Evolutionary conservation across 2,888 invertebrate genomes (phyloP), one percentile per base, ranked within the genome.

Genomic region (Clunio marinus): DNA sequence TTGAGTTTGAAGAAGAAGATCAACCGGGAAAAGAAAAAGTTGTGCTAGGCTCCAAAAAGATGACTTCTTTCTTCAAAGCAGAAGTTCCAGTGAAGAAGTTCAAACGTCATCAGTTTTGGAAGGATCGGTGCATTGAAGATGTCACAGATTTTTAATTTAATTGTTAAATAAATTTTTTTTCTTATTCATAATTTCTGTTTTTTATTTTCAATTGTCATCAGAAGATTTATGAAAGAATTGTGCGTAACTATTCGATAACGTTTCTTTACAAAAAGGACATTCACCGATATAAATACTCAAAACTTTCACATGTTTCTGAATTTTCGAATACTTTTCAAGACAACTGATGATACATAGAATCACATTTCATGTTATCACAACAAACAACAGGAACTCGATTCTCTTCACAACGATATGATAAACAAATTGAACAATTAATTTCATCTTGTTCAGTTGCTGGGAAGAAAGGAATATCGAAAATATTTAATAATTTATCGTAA

Each of bases 131-230:
- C 75, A 80, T 90, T 71, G 82, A 79, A 71, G 80, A 80, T 70
- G 81, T 81, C 35, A 80, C 82, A 1, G 79, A 80, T 8, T 81
- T 84, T 74, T 84, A 76, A 78, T 13, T 99, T 5, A 98, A 98
- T n/a, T n/a, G n/a, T n/a, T 58, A 57, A 45, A 15, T 5, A 63
- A 10, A 59, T 59, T 25, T 32, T 17, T 60, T 35, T n/a, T n/a
- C n/a, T n/a, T n/a, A n/a, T n/a, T n/a, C n/a, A n/a, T n/a, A n/a
- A n/a, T n/a, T n/a, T n/a, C n/a, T n/a, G n/a, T n/a, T n/a, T n/a
- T n/a, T n/a, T n/a, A n/a, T n/a, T n/a, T n/a, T n/a, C n/a, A n/a
- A n/a, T n/a, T n/a, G n/a, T n/a, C n/a, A n/a, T n/a, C n/a, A n/a
- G n/a, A n/a, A n/a, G n/a, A n/a, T 24, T 27, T 13, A 13, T 57